These are phyloP conservation scores for Cerastoderma edule DNA, from an alignment of 2,888 invertebrate genomes.

Conservation along the genomic window DNA sequence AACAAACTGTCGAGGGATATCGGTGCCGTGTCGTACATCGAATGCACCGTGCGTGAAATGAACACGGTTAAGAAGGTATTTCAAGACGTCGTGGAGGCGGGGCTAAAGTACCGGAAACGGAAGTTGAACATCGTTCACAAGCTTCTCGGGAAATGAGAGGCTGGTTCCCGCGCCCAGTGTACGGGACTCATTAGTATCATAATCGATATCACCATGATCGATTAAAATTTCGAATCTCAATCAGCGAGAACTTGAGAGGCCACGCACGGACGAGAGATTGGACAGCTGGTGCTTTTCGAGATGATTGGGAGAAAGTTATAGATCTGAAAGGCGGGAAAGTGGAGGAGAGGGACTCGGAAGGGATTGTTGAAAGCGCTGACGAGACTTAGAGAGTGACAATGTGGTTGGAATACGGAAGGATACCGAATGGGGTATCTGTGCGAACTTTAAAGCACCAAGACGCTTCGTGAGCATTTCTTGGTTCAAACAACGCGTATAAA, in stretches of 20 bases:
- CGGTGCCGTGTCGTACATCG: slow-evolving; percentile 69
- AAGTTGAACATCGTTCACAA: slow-evolving; percentile 65
- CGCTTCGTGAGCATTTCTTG: too few species aligned
- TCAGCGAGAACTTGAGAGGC: not conserved
- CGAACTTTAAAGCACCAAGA: too few species aligned
- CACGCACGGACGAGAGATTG: not conserved
- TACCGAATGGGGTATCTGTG: too few species aligned
- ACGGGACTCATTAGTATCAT: not conserved
- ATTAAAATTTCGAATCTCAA: slow-evolving; percentile 4
- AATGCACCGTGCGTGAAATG: slow-evolving; percentile 66
- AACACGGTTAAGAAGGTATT: slow-evolving; percentile 68
- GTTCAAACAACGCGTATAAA: too few species aligned
- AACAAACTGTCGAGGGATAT: slow-evolving; percentile 66
- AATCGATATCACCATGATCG: not conserved
- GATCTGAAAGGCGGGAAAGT: not conserved
- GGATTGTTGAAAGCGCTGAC: too few species aligned
- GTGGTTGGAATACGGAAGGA: too few species aligned
- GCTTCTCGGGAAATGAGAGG: slow-evolving; percentile 60
- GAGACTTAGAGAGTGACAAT: too few species aligned
- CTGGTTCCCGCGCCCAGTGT: too few species aligned
- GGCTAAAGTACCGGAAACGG: slow-evolving; percentile 69
- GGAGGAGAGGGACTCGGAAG: too few species aligned
- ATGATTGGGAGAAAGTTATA: not conserved
- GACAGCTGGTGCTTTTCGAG: not conserved
- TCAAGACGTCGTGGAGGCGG: slow-evolving; percentile 67